Base-by-base conservation (phyloP, 2,888 invertebrate genomes). In the Perizoma flavofasciatum region DNA sequence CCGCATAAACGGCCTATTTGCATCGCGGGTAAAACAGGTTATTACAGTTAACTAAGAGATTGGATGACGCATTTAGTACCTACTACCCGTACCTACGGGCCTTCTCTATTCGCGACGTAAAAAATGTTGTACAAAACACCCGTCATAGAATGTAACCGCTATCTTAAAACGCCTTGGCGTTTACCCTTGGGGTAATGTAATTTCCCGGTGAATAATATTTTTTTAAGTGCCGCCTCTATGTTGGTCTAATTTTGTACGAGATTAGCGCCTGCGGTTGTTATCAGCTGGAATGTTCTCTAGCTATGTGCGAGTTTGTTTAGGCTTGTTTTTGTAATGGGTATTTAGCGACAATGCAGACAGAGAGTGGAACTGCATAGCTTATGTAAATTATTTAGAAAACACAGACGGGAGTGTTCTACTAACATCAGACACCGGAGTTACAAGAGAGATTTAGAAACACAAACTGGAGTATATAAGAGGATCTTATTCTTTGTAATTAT, bases 101-200 rank as follows among this genome's bases (percentile, higher is more conserved):
- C 22, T 22, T 22, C 22, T 37, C 35, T 35, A 35, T 35, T 5
- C 1, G 37, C 37, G 37, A 22, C 1, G 22, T 22, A 22, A 37
- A 6, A 37, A 7, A 35, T 35, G 35, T 5, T 35, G 35, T 35
- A 6, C 35, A 35, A 6, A 6, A 1, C 37, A 37, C 0, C 6
- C 37, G 10, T 40, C n/a, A 51, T 44, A 39, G 37, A 40, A 22
- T 53, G 56, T 41, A 10, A 11, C 53, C 32, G 45, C 22, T 45
- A 44, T 49, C 4, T 11, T n/a, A 11, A 6, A 40, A 51, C 44
- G n/a, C n/a, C 22, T 4, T 37, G 22, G 35, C 71, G 75, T 79
- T 79, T 79, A 79, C 79, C 76, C 79, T 70, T 70, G 69, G 72
- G 78, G 72, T 71, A 75, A 77, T 76, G 78, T 81, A 75, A 82